Evolutionary conservation across 2,888 invertebrate genomes (phyloP), one percentile per base, ranked within the genome.

Genomic region (Neoascia interrupta): DNA sequence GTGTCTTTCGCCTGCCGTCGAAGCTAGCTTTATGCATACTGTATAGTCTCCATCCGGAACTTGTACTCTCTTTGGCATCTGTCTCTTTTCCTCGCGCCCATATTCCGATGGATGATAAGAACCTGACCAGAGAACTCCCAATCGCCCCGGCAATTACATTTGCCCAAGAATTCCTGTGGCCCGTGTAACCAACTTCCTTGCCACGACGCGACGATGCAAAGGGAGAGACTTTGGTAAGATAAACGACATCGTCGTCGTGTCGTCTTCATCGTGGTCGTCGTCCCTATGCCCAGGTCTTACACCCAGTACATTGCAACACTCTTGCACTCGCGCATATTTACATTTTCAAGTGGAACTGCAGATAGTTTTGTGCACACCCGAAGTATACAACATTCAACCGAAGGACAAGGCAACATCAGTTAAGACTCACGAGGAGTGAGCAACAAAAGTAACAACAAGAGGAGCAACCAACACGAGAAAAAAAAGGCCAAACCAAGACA

Each of bases 171-270:
- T 34, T 11, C 34, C 64, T 64, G 49, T 53, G 31, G 51, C 31
- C 53, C 28, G 51, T 51, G 69, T 36, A 63, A 56, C 19, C 10
- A 23, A 56, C 68, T 63, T 75, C 75, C 31, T 69, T 16, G 11
- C 31, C 10, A 11, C 36, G 37, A 31, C 31, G 8, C 31, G 8
- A n/a, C 3, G 31, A 53, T 45, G 26, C 15, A 41, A 53, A 34
- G 41, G 19, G 23, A 45, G 31, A 26, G 36, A 34, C 23, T 73
- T 37, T 43, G 11, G 21, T 37, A 79, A 79, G 79, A 79, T 79
- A 79, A 73, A 79, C 79, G 73, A 73, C 73, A 56, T 61, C 73
- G n/a, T n/a, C n/a, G n/a, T n/a, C n/a, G n/a, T n/a, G n/a, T n/a
- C n/a, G n/a, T n/a, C n/a, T n/a, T n/a, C n/a, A 26, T 43, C 15